These are phyloP conservation scores for Agapostemon virescens DNA, from an alignment of 2,888 invertebrate species.

Conservation along the genomic window DNA sequence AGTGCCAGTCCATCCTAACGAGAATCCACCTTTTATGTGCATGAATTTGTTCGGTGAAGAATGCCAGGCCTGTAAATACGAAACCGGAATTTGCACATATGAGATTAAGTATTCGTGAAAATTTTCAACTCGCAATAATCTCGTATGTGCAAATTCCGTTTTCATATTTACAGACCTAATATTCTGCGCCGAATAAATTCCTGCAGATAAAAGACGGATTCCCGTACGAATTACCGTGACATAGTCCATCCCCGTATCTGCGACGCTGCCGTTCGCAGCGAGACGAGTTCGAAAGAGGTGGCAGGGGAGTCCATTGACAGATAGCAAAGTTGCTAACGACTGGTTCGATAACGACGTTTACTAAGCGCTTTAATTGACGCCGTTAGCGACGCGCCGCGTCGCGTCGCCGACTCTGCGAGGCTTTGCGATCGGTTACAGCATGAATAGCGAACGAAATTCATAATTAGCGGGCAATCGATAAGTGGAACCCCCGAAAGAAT, in stretches of 20 bases:
- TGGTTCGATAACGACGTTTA: slow-evolving; percentile 67
- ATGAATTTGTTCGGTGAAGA: no score
- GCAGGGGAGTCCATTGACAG: slow-evolving; percentile 28
- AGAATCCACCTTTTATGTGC: no score
- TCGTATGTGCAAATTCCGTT: no score
- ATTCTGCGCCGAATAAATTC: no score
- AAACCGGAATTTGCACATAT: no score
- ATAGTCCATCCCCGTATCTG: slow-evolving; percentile 13
- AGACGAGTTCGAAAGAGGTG: slow-evolving; percentile 4
- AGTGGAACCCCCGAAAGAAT: neutral
- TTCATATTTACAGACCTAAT: no score
- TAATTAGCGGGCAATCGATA: slow-evolving; percentile 40
- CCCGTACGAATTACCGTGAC: slow-evolving; percentile 3
- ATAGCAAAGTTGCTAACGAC: slow-evolving; percentile 61
- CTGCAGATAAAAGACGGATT: slow-evolving; percentile 21
- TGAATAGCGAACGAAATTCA: slow-evolving; percentile 17
- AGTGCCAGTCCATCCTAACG: no score
- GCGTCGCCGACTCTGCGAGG: slow-evolving; percentile 12
- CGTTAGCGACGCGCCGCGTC: slow-evolving; percentile 45
- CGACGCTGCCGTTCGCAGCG: slow-evolving; percentile 35
- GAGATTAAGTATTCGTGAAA: no score
- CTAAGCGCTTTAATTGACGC: slow-evolving; percentile 69
- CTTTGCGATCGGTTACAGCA: slow-evolving; percentile 14
- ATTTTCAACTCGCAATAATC: no score
- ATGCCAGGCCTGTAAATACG: no score